Evolutionary conservation across 2,888 invertebrate genomes (phyloP).

Genomic region (Gandaritis pyraliata): DNA sequence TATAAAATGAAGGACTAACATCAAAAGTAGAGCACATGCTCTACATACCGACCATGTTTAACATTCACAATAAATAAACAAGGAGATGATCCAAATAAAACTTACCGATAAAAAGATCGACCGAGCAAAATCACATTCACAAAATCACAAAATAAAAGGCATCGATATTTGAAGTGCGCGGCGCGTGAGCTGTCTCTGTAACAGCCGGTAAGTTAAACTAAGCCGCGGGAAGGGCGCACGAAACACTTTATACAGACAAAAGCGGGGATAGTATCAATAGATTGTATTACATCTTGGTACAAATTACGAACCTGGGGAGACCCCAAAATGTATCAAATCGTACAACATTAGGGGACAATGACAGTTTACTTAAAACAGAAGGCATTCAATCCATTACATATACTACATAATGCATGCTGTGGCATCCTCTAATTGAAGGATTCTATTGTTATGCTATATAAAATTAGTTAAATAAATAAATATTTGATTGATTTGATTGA

Average conservation of each 20-base stretch:
- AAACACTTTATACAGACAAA: conserved; percentile 26
- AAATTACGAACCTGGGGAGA: neutral
- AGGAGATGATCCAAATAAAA: neutral
- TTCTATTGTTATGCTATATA: too few species aligned
- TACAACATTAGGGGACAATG: neutral
- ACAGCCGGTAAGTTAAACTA: conserved; percentile 50
- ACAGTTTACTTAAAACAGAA: too few species aligned
- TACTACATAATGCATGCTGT: too few species aligned
- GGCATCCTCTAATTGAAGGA: too few species aligned
- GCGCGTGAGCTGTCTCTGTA: conserved; percentile 50
- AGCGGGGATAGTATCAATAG: conserved; percentile 21
- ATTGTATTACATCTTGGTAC: conserved; percentile 6
- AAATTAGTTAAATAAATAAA: too few species aligned
- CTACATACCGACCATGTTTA: neutral
- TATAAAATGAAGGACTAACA: too few species aligned
- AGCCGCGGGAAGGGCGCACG: conserved; percentile 55
- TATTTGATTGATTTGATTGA: too few species aligned
- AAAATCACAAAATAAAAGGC: conserved; percentile 31
- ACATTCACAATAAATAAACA: neutral
- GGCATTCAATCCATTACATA: too few species aligned
- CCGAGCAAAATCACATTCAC: conserved; percentile 32
- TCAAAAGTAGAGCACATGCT: neutral
- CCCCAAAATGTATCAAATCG: neutral
- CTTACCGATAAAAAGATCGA: conserved; percentile 21
- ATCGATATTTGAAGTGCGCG: conserved; percentile 28